Percentiles rank a stretch among this genome's conserved stretches.
These are phyloP conservation scores for Microcebus tavaratra DNA, from an alignment of 2,113 vertebrate species.

Conservation along the genomic window DNA sequence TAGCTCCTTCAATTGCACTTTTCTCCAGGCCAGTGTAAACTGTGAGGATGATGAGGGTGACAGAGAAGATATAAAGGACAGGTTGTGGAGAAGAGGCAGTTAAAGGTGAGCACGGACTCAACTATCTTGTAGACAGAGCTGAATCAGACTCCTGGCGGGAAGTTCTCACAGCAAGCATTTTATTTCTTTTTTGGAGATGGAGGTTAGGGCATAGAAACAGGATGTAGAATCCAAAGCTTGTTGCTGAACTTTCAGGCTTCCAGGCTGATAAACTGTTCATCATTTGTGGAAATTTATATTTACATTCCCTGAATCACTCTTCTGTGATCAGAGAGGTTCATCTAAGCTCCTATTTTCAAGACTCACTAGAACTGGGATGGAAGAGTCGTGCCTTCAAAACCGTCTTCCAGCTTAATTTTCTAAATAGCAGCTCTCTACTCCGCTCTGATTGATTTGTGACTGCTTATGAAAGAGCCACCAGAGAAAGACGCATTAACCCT, in stretches of 20 bases:
- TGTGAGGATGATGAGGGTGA: background rate
- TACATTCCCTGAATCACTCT: background rate
- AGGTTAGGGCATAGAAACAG: background rate
- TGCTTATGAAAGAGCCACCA: background rate
- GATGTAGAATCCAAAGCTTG: background rate
- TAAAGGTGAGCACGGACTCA: background rate
- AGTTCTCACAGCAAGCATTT: background rate
- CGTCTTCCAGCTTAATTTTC: slow-evolving; percentile 14
- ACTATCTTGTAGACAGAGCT: too few relatives aligned
- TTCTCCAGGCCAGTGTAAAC: background rate
- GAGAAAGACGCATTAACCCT: slow-evolving; percentile 47
- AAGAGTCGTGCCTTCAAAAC: background rate
- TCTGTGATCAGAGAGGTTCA: background rate
- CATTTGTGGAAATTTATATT: background rate
- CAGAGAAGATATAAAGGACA: background rate
- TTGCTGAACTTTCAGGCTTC: background rate
- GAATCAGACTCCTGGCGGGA: background rate
- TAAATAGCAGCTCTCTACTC: background rate
- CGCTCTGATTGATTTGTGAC: slow-evolving; percentile 40
- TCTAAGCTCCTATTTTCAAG: background rate
- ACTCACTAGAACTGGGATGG: background rate
- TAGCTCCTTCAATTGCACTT: background rate
- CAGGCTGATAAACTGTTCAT: background rate
- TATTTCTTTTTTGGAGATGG: background rate
- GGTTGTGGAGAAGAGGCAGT: rapidly evolving